Evolutionary conservation across 2,888 invertebrate genomes (phyloP).

Genomic region (Macrophya alboannulata): DNA sequence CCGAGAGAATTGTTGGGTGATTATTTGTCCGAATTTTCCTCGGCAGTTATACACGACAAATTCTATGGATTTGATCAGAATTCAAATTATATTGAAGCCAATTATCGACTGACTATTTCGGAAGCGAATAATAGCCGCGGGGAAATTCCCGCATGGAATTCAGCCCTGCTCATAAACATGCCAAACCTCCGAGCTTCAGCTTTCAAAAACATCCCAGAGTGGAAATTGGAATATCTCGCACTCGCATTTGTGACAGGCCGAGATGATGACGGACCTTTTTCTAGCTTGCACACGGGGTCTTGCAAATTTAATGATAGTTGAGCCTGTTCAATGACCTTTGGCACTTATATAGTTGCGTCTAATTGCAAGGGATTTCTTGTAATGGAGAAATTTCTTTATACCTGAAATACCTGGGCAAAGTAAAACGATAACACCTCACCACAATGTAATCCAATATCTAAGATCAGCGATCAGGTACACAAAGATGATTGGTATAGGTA

Average conservation of each 20-base stretch:
- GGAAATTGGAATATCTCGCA: constrained; percentile 12
- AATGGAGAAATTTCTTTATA: neutral
- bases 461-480: constrained; percentile 36
- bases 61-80: neutral
- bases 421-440: constrained; percentile 12
- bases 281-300: neutral
- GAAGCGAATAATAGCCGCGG: neutral
- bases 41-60: neutral
- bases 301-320: neutral
- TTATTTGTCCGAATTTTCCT: neutral
- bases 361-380: neutral
- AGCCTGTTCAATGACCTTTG: constrained; percentile 3
- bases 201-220: neutral
- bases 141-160: neutral
- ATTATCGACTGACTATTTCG: neutral
- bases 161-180: neutral
- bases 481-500: constrained; percentile 36
- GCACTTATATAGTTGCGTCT: neutral
- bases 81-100: neutral
- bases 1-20: neutral
- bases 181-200: neutral
- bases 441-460: constrained; percentile 38
- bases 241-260: constrained; percentile 12
- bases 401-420: neutral
- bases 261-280: constrained; percentile 1